Percentiles rank a stretch among this genome's conserved stretches.
Evolutionary conservation across 2,888 invertebrate species (phyloP).

Genomic region (Plebejus argus): DNA sequence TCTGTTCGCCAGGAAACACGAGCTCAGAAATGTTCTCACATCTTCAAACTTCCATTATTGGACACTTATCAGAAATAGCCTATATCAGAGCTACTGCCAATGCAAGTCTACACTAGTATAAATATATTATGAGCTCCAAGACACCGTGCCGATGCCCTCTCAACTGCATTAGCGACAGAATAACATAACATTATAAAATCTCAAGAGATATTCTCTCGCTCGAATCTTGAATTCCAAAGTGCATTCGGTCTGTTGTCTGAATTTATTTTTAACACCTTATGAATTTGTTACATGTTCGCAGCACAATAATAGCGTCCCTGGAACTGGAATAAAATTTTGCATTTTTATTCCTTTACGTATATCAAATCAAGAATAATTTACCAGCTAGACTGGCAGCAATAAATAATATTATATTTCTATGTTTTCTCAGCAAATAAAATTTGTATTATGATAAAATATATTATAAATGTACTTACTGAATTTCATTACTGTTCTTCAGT

Average conservation of each 20-base stretch:
- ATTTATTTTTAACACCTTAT: constrained; percentile 30
- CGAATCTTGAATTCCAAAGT: constrained; percentile 27
- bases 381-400: not conserved
- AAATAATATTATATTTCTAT: not conserved
- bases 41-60: not conserved
- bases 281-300: constrained; percentile 18
- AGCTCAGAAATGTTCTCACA: not conserved
- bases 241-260: constrained; percentile 24
- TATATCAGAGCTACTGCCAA: not conserved
- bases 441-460: not conserved
- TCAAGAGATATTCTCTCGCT: constrained; percentile 29
- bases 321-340: not conserved
- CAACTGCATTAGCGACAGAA: constrained; percentile 37
- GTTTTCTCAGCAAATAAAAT: not conserved
- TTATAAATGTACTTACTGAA: too few species aligned
- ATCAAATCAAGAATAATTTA: not conserved
- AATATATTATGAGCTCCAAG: constrained; percentile 15
- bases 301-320: not conserved
- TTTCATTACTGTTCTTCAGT: not conserved
- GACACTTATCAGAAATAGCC: not conserved
- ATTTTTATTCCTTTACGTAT: not conserved
- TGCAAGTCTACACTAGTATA: not conserved
- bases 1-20: not conserved
- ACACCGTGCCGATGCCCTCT: constrained; percentile 12
- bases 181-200: constrained; percentile 40